Evolutionary conservation across 2,888 invertebrate species (phyloP), one percentile per base, ranked within the genome.

Genomic region (Yponomeuta cagnagella): DNA sequence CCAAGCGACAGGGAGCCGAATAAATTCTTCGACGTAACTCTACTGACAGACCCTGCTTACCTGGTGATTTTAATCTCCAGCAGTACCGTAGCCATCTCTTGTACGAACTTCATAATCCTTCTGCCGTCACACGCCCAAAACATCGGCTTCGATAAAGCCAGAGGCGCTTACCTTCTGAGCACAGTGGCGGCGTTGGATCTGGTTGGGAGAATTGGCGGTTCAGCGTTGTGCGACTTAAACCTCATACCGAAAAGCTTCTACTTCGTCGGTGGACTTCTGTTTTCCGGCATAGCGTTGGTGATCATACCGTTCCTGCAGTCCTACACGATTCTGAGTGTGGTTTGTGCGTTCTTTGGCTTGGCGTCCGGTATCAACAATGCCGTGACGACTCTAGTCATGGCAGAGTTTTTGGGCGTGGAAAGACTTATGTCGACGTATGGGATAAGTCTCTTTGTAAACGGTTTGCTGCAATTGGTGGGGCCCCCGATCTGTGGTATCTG

Each of bases 101-200:
- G 97, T 76, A 97, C 97, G 0, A 97, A 97, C 82, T 97, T 97
- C 77, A 95, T 97, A n/a, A 97, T 97, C 63, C 81, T 97, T 1
- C 86, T 97, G 74, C 97, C 97, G 2, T 94, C 95, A 0, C 96
- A 96, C 78, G 97, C 97, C 0, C 88, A 94, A 66, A 93, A 93
- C 6, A 88, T 97, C 48, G 94, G 94, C 0, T 97, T 95, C 77
- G 94, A 95, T 78, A 96, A 96, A 77, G 93, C 94, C 0, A 88
- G 93, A 76, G 95, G 96, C 0, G 96, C 96, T 1, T 93, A 95
- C 73, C 83, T 97, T 58, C 92, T 97, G 37, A 97, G 97, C 72
- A 95, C 96, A 0, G 96, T 97, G 0, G 97, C 97, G 0, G 94
- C 95, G 0, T 93, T 97, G 48, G 97, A 97, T 86, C 88, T 97